phyloP scores from a whole-genome alignment of 2,888 invertebrate genomes.

The Fissipunctia ypsillon region DNA sequence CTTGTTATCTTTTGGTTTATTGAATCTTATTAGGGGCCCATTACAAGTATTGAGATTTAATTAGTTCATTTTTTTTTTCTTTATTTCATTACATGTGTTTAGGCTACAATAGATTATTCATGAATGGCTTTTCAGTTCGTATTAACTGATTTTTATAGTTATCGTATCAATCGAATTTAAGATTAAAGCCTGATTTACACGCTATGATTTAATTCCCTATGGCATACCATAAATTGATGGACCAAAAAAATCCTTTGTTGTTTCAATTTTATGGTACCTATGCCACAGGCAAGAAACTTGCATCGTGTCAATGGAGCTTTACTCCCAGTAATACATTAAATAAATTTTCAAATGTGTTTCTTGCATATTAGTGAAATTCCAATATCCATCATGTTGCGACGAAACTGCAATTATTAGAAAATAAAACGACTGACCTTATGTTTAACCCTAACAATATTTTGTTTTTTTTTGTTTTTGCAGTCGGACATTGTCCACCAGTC shows the following conservation, averaged over 20 bases:
- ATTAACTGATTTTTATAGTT: neutral
- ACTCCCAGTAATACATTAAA: neutral
- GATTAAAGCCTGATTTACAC: neutral
- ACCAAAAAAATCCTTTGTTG: neutral
- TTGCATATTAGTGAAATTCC: no score
- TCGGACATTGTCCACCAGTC: conserved; percentile 99
- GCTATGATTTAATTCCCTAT: neutral
- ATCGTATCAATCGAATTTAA: neutral
- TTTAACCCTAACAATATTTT: neutral
- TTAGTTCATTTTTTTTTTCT: neutral
- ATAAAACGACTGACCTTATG: neutral
- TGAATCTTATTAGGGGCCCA: conserved; percentile 33
- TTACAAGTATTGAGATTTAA: conserved; percentile 1
- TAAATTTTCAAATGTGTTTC: neutral
- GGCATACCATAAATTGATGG: no score
- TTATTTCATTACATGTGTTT: neutral
- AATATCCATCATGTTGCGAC: no score
- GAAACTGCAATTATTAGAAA: neutral
- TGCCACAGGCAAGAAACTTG: neutral
- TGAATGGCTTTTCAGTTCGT: neutral
- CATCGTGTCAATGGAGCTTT: neutral
- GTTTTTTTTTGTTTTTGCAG: conserved; percentile 90
- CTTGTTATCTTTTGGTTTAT: conserved; percentile 73
- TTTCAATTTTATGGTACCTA: no score
- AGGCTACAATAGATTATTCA: no score